Conservation (phyloP, 2,797 vertebrate genomes). For the Propithecus deckenii region DNA sequence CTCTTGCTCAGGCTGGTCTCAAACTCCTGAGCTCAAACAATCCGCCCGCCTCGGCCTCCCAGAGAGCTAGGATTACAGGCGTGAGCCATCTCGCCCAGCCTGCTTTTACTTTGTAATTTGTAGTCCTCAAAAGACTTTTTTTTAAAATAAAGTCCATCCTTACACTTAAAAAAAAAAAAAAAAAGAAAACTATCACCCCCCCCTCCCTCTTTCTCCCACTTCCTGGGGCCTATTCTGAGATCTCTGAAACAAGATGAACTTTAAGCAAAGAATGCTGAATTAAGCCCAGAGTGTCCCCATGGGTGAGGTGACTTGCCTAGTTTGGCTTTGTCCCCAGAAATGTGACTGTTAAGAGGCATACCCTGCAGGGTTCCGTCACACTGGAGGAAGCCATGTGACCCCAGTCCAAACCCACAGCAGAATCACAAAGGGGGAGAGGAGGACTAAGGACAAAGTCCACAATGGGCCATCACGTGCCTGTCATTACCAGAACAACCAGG, state of each 20-base stretch:
- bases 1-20: no score
- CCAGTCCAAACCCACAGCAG: neutral
- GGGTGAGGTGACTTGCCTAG: neutral
- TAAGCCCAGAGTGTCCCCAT: neutral
- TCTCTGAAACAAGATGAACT: neutral
- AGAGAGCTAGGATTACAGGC: no score
- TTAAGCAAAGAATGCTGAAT: neutral
- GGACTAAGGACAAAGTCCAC: neutral
- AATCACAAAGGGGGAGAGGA: neutral
- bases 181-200: neutral
- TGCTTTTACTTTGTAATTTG: slow-evolving; percentile 82
- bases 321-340: neutral
- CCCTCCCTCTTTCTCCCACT: neutral
- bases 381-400: neutral
- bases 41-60: no score
- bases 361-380: neutral
- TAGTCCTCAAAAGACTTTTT: slow-evolving; percentile 73
- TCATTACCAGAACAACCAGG: neutral
- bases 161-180: slow-evolving; percentile 57
- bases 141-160: slow-evolving; percentile 81
- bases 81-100: neutral
- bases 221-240: neutral
- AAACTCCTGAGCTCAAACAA: no score
- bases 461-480: neutral
- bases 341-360: neutral